A percentile compares a stretch with the other conserved stretches of the same genome.
Conservation (phyloP, 2,113 vertebrate species). For the Acrocephalus kingi region DNA sequence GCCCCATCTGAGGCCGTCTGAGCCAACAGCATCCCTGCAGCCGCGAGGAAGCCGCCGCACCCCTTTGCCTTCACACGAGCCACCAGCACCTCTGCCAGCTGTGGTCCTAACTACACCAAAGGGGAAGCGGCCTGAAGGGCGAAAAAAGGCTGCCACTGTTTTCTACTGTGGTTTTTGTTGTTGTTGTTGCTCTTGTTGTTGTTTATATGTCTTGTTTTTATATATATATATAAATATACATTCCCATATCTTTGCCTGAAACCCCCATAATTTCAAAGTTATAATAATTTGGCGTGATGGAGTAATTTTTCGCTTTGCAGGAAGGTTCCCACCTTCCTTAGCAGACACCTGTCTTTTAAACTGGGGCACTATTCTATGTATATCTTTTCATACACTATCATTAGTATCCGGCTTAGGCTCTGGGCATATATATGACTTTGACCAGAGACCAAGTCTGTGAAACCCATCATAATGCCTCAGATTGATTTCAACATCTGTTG, state of each 20-base stretch:
- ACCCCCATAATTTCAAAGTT: background rate
- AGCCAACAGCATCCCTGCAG: background rate
- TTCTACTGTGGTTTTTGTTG: background rate
- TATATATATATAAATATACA: no score
- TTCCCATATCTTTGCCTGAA: no score
- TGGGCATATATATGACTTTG: background rate
- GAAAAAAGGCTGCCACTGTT: background rate
- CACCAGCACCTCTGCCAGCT: no score
- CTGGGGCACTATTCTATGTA: background rate
- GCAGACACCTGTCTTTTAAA: background rate
- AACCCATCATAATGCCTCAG: background rate
- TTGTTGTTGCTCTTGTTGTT: background rate
- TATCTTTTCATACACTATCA: background rate
- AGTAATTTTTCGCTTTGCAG: background rate
- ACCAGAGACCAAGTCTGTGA: background rate
- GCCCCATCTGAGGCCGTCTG: accelerated
- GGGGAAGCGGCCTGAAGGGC: accelerated
- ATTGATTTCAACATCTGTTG: background rate
- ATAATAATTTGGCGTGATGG: background rate
- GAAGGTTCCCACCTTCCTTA: background rate
- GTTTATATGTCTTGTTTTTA: background rate
- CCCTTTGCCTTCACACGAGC: accelerated
- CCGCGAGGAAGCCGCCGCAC: background rate
- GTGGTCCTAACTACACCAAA: background rate
- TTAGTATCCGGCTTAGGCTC: background rate